Conservation (phyloP, 2,113 vertebrate genomes). For the Budorcas taxicolor region DNA sequence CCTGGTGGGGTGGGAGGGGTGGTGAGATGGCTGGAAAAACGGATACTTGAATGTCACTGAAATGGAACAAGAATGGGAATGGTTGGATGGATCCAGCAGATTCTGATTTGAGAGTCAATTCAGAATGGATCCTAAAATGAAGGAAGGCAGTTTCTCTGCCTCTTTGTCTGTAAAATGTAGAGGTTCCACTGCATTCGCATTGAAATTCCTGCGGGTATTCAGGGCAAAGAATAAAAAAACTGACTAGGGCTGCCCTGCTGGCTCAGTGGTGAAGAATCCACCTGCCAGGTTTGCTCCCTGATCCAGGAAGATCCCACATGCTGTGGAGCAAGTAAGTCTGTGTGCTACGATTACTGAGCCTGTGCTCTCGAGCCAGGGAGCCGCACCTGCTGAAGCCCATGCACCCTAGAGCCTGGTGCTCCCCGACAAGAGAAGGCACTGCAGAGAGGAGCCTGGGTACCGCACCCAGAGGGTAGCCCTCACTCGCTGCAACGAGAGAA, state of each 20-base stretch:
- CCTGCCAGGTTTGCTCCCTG: background rate
- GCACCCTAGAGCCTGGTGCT: background rate
- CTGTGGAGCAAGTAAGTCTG: background rate
- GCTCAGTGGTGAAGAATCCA: background rate
- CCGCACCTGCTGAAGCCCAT: background rate
- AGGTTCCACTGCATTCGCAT: fast-evolving
- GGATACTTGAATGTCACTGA: background rate
- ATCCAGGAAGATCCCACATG: background rate
- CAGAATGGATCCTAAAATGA: background rate
- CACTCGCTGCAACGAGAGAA: background rate
- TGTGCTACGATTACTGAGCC: background rate
- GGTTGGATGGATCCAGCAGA: background rate
- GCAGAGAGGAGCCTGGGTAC: background rate
- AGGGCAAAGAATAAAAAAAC: background rate
- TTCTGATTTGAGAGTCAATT: background rate
- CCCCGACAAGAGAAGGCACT: background rate
- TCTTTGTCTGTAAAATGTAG: fast-evolving
- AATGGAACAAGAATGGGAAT: background rate
- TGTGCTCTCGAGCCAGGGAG: background rate
- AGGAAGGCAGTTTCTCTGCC: background rate
- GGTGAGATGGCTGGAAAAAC: background rate
- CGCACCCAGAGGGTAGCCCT: background rate
- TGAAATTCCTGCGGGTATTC: background rate
- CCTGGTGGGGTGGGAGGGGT: background rate
- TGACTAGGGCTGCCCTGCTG: background rate